Conservation (phyloP, 2,888 invertebrate genomes). For the Chrysolina haemoptera region DNA sequence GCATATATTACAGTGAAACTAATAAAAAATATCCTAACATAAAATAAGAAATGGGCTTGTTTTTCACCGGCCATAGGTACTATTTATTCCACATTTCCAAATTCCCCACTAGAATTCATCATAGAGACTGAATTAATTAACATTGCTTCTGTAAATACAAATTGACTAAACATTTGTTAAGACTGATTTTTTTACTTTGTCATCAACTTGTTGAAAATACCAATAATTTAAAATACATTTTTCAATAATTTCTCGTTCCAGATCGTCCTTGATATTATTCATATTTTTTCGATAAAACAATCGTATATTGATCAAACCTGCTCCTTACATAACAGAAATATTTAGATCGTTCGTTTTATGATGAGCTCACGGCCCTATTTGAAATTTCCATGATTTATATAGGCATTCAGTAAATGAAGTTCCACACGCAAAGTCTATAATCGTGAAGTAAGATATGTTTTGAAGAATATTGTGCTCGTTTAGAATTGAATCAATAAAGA, state of each 20-base stretch:
- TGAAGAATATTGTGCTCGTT: not conserved
- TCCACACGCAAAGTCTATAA: not conserved
- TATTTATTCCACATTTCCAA: too few species aligned
- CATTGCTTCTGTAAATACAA: too few species aligned
- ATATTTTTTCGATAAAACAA: not conserved
- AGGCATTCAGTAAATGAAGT: constrained; percentile 17
- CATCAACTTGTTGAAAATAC: too few species aligned
- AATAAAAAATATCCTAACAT: too few species aligned
- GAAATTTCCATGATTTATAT: constrained; percentile 22
- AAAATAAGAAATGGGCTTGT: too few species aligned
- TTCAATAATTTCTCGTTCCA: too few species aligned
- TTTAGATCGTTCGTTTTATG: constrained; percentile 6
- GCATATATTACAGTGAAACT: not conserved
- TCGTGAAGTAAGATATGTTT: not conserved
- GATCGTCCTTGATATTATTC: not conserved
- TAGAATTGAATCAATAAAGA: not conserved
- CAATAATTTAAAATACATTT: too few species aligned
- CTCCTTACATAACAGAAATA: constrained; percentile 13
- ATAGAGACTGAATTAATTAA: too few species aligned
- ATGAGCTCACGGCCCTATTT: constrained; percentile 25
- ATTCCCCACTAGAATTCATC: too few species aligned
- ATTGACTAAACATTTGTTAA: too few species aligned
- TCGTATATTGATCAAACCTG: constrained; percentile 21
- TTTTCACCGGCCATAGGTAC: too few species aligned
- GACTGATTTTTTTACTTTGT: too few species aligned